Evolutionary conservation across 2,797 vertebrate genomes (phyloP).

Genomic region (Helarctos malayanus): DNA sequence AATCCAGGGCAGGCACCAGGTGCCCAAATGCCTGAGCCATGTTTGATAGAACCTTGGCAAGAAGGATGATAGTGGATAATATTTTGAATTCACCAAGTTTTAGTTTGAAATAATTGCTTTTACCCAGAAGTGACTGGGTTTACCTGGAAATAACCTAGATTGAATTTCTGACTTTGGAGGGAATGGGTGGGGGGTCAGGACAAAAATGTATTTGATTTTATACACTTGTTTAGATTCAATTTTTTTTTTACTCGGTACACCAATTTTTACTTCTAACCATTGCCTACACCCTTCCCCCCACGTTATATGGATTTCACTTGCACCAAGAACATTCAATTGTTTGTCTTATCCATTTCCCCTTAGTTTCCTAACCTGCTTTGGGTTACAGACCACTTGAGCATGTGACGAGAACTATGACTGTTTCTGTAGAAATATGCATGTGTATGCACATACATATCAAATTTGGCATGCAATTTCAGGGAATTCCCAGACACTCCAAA

Average conservation of each 20-base stretch:
- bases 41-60: neutral
- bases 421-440: slow-evolving; percentile 46
- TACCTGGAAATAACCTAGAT: slow-evolving; percentile 39
- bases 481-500: slow-evolving; percentile 27
- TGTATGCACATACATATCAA: neutral
- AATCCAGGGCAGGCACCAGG: neutral
- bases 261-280: slow-evolving; percentile 8
- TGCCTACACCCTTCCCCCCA: neutral
- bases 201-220: slow-evolving; percentile 6
- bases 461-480: neutral
- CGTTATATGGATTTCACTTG: slow-evolving; percentile 27
- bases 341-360: neutral
- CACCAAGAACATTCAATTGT: neutral
- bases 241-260: neutral
- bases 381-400: slow-evolving; percentile 25
- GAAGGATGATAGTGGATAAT: neutral
- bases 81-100: slow-evolving; percentile 19
- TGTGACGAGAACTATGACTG: neutral
- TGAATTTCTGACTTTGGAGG: slow-evolving; percentile 51
- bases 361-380: slow-evolving; percentile 1
- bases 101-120: slow-evolving; percentile 56
- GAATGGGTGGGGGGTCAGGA: neutral
- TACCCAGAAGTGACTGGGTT: slow-evolving; percentile 36
- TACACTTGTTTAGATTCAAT: slow-evolving; percentile 4
- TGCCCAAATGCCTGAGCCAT: neutral